Evolutionary conservation across 2,888 invertebrate species (phyloP).

Genomic region (Nomada fucata): DNA sequence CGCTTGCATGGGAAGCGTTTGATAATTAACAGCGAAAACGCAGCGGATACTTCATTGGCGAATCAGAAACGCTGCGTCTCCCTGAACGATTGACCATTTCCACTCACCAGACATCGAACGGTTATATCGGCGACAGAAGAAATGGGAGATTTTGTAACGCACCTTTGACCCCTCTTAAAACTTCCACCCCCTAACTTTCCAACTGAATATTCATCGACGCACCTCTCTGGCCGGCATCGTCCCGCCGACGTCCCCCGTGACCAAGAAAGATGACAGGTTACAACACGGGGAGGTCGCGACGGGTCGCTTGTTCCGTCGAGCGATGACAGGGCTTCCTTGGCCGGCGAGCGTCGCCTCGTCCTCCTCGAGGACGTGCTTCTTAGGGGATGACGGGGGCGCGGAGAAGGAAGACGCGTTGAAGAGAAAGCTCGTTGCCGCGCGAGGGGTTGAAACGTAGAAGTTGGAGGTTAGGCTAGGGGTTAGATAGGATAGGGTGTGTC

Average conservation of each 20-base stretch:
- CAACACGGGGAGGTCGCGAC: constrained; percentile 60
- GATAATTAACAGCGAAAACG: constrained; percentile 43
- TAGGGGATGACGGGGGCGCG: constrained; percentile 29
- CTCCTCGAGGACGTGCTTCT: constrained; percentile 52
- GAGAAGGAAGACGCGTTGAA: constrained; percentile 24
- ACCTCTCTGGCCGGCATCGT: not conserved
- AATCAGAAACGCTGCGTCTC: constrained; percentile 31
- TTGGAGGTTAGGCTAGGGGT: constrained; percentile 47
- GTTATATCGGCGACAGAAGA: no score
- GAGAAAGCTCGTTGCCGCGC: constrained; percentile 46
- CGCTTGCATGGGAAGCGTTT: constrained; percentile 40
- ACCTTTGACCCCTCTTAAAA: not conserved
- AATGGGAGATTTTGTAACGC: not conserved
- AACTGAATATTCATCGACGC: constrained; percentile 17
- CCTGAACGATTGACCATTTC: not conserved
- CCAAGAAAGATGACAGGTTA: constrained; percentile 56
- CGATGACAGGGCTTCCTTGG: constrained; percentile 66
- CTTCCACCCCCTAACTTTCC: not conserved
- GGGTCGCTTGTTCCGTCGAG: constrained; percentile 61
- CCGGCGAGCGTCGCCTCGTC: constrained; percentile 52
- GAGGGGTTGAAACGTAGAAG: constrained; percentile 1
- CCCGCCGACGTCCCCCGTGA: constrained; percentile 12
- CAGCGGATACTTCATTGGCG: constrained; percentile 39
- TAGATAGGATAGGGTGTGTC: constrained; percentile 83
- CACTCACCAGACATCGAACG: not conserved